Base-by-base conservation (phyloP, 2,888 invertebrate species). In the Leptinotarsa tumamoca region DNA sequence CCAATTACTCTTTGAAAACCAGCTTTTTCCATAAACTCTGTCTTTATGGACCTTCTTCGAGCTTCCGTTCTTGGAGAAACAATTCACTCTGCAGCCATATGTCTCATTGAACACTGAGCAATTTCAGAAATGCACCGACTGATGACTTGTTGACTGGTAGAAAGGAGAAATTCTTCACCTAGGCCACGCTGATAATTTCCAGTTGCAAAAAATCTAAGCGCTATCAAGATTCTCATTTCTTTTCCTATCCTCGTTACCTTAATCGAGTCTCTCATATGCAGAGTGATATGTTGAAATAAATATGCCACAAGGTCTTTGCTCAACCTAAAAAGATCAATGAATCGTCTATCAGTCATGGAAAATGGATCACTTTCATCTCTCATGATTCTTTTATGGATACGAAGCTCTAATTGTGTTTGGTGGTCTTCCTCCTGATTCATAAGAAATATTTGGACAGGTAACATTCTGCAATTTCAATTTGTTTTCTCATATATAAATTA, bases 1-100 rank as follows among this genome's bases (percentile, higher is more conserved):
- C 71, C 71, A 27, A 66, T 67, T 21, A 67, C 67, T 52, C 54
- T 67, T 33, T 49, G 67, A 33, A 67, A 43, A 21, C 67, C 67
- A 67, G 43, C 33, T 67, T 43, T 23, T 21, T 13, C 67, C 33
- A 67, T 43, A 33, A 67, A 67, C 18, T 23, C 33, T 63, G 33
- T 63, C 23, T 63, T 67, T 51, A 51, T 51, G 51, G 15, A 13
- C 51, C 13, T 51, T 51, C 51, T 51, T 15, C 51, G 13, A 15
- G 13, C 51, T 51, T 51, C 51, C 0, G 15, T 51, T 51, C 51
- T 51, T 15, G 51, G 14, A 51, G 13, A 51, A 51, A 3, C 14
- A 51, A 51, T 51, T 13, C 51, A 51, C 51, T 15, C 13, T 51
- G 15, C 14, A 51, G 14, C 51, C 13, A 51, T 13, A 51, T 51